Percentiles rank a stretch among this genome's conserved stretches.
phyloP scores from a whole-genome alignment of 2,113 vertebrate genomes.

The Rhagologus leucostigma region DNA sequence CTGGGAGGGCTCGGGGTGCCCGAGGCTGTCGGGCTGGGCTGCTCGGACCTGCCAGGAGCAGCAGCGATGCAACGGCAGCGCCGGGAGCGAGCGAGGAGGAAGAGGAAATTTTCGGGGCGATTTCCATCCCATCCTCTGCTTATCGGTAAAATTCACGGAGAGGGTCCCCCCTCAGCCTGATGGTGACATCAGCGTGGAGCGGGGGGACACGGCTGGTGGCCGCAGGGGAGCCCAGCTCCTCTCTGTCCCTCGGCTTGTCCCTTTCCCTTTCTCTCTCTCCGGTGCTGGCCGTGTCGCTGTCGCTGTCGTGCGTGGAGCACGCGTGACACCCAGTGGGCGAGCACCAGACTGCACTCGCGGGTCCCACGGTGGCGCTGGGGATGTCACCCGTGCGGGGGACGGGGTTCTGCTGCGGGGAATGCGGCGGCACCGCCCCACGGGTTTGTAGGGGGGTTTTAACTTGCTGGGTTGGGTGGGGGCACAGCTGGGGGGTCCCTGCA shows the following conservation, averaged over 20 bases:
- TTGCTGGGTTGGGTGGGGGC: background rate
- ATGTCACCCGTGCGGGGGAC: background rate
- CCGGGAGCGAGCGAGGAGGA: background rate
- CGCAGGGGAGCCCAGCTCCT: background rate
- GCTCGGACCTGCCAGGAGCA: too few relatives aligned
- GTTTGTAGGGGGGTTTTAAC: background rate
- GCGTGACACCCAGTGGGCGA: conserved; percentile 28
- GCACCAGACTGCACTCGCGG: background rate
- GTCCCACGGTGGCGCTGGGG: fast-evolving
- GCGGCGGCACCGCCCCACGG: background rate
- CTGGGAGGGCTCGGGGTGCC: background rate
- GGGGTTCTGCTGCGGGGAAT: fast-evolving
- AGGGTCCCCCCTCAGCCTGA: background rate
- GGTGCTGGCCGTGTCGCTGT: fast-evolving
- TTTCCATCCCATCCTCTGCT: background rate
- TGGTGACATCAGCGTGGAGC: background rate
- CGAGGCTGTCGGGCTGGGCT: fast-evolving
- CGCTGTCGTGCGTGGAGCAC: background rate
- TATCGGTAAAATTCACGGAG: fast-evolving
- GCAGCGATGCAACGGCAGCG: background rate
- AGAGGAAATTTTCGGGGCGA: background rate
- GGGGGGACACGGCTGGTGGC: background rate
- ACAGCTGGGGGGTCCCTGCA: fast-evolving
- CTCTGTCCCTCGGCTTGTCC: background rate
- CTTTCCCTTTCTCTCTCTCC: too few relatives aligned